Evolutionary conservation across 2,888 invertebrate genomes (phyloP).

Genomic region (Leptopilina drosophilae): DNA sequence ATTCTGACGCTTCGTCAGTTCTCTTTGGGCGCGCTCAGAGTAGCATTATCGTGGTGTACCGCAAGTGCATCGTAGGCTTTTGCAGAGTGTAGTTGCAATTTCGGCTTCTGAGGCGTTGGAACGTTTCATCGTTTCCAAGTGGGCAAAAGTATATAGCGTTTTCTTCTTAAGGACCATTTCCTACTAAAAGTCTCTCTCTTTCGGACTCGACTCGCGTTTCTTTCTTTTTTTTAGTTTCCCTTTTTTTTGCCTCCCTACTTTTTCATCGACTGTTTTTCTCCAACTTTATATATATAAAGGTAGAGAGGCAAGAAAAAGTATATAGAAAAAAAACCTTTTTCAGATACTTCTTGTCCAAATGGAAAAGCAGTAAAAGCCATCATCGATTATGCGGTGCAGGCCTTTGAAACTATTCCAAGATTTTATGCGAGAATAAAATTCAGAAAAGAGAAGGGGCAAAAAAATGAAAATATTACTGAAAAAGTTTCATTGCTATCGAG

Average conservation of each 20-base stretch:
- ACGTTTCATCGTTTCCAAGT: constrained; percentile 55
- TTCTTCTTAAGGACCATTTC: constrained; percentile 54
- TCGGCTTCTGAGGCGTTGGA: constrained; percentile 57
- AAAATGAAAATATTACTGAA: constrained; percentile 6
- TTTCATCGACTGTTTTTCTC: constrained; percentile 42
- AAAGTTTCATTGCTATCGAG: constrained; percentile 19
- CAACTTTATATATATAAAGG: constrained; percentile 44
- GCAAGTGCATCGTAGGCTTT: constrained; percentile 57
- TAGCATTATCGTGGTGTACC: constrained; percentile 66
- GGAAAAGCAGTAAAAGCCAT: constrained; percentile 45
- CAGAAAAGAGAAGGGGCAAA: no score
- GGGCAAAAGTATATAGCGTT: constrained; percentile 49
- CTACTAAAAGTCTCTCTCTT: constrained; percentile 49
- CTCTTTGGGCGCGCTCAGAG: constrained; percentile 65
- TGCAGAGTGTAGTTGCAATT: constrained; percentile 55
- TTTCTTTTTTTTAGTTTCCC: no score
- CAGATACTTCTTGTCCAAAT: constrained; percentile 34
- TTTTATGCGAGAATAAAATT: constrained; percentile 31
- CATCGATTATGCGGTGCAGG: constrained; percentile 32
- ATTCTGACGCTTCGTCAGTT: constrained; percentile 67
- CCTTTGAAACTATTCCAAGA: constrained; percentile 14
- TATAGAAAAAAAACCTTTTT: constrained; percentile 38
- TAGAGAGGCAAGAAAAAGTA: background rate
- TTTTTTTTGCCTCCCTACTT: constrained; percentile 37
- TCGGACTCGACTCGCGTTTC: background rate